Percentiles rank a stretch among this genome's conserved stretches.
phyloP scores from a whole-genome alignment of 1,140 invertebrate genomes.

The Heliconius himera region DNA sequence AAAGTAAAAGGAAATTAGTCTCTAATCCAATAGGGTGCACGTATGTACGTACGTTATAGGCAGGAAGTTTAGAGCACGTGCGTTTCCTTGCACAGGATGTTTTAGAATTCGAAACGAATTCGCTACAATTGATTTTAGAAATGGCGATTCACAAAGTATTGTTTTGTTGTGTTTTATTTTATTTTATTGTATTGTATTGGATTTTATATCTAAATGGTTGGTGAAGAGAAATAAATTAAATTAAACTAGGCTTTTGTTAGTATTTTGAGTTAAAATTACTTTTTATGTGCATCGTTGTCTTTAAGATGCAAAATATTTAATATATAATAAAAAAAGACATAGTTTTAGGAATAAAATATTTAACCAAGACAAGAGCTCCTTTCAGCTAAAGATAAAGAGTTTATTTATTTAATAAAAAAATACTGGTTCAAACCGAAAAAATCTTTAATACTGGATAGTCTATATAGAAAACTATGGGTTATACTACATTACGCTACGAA shows the following conservation, averaged over 20 bases:
- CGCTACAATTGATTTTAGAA: slow-evolving; percentile 36
- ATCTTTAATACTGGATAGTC: too few relatives aligned
- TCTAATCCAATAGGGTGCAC: background rate
- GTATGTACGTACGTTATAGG: slow-evolving; percentile 18
- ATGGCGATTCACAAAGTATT: slow-evolving; percentile 19
- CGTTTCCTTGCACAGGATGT: slow-evolving; percentile 73
- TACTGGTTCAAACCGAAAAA: too few relatives aligned
- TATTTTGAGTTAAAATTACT: too few relatives aligned
- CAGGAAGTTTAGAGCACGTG: slow-evolving; percentile 75
- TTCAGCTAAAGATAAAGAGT: too few relatives aligned
- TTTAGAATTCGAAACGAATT: slow-evolving; percentile 62
- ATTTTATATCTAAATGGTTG: background rate
- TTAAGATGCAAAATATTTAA: too few relatives aligned
- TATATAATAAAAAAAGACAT: too few relatives aligned
- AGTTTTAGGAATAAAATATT: too few relatives aligned
- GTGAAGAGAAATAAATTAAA: background rate
- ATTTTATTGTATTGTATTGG: slow-evolving; percentile 5
- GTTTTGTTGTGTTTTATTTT: slow-evolving; percentile 7
- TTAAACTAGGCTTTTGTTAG: background rate
- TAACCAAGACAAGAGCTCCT: too few relatives aligned
- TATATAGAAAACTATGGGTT: too few relatives aligned
- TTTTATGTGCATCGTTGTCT: too few relatives aligned
- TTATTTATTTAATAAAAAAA: too few relatives aligned
- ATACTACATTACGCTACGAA: too few relatives aligned
- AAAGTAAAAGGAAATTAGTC: slow-evolving; percentile 13